Conservation (phyloP, 1,140 invertebrate species). For the Drosophila mauritiana region DNA sequence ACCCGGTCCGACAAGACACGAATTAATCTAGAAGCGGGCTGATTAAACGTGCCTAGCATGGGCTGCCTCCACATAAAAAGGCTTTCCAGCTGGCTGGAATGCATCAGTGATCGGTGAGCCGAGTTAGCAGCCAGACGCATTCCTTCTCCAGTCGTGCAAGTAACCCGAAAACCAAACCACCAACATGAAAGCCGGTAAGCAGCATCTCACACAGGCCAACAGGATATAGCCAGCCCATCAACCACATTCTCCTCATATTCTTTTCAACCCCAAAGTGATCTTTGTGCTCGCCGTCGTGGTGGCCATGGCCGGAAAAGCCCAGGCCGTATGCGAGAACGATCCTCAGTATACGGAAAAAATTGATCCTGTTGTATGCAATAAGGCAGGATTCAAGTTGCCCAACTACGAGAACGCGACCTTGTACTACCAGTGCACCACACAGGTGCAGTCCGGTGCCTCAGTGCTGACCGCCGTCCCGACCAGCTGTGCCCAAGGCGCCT, state of each 20-base stretch:
- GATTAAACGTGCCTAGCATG: slow-evolving; percentile 63
- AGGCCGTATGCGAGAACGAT: background rate
- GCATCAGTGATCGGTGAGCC: slow-evolving; percentile 63
- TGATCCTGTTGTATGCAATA: background rate
- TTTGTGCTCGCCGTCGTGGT: slow-evolving; percentile 49
- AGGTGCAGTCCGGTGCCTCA: background rate
- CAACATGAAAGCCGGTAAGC: slow-evolving; percentile 71
- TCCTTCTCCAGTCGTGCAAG: slow-evolving; percentile 14
- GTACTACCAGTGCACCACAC: slow-evolving; percentile 29
- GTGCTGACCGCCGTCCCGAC: background rate
- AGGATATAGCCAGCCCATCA: slow-evolving; percentile 13
- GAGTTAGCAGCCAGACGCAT: slow-evolving; percentile 51
- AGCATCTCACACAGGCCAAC: background rate
- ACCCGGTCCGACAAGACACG: slow-evolving; percentile 49
- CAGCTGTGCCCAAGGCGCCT: background rate
- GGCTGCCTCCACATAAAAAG: slow-evolving; percentile 57
- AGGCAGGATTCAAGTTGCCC: slow-evolving; percentile 36
- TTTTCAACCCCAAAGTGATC: slow-evolving; percentile 40
- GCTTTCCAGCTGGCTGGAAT: slow-evolving; percentile 18
- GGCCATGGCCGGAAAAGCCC: slow-evolving; percentile 42
- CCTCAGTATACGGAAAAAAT: slow-evolving; percentile 36
- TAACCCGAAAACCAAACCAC: slow-evolving; percentile 10
- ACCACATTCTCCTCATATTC: background rate
- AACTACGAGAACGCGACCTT: slow-evolving; percentile 45
- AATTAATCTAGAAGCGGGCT: slow-evolving; percentile 70